These are phyloP conservation scores for Numida meleagris DNA, from an alignment of 2,113 vertebrate genomes.

Conservation along the genomic window DNA sequence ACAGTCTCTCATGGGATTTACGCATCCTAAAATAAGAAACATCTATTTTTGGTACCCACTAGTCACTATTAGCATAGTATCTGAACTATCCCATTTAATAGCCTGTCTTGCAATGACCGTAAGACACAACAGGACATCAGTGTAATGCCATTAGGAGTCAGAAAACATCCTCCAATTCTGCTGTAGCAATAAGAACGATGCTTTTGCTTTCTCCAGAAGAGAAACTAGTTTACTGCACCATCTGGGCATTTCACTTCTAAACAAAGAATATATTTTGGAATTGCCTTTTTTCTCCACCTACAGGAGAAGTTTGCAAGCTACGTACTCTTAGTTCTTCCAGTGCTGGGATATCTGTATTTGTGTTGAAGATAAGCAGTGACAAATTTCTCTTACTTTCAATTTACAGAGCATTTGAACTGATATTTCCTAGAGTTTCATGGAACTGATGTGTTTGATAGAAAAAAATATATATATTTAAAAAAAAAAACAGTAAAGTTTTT, in stretches of 20 bases:
- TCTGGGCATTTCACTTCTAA: neutral
- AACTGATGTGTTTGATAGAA: conserved; percentile 30
- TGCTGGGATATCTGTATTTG: neutral
- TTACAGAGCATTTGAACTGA: neutral
- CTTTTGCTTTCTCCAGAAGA: neutral
- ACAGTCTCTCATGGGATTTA: neutral
- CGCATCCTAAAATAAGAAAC: neutral
- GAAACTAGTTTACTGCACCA: neutral
- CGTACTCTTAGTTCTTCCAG: neutral
- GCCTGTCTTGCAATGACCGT: neutral
- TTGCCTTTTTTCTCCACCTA: neutral
- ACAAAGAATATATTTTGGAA: neutral
- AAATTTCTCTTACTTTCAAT: conserved; percentile 13
- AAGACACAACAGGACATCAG: neutral
- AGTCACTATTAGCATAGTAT: neutral
- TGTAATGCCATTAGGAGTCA: neutral
- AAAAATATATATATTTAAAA: conserved; percentile 43
- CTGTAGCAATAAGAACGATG: neutral
- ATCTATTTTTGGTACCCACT: neutral
- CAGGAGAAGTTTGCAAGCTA: neutral
- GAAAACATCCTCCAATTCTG: neutral
- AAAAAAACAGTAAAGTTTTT: neutral
- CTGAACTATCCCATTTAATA: neutral
- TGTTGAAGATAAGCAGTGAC: neutral
- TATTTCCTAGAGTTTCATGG: conserved; percentile 13